Percentiles rank a stretch among this genome's conserved stretches.
Evolutionary conservation across 2,113 vertebrate genomes (phyloP).

Genomic region (Hydrolagus affinis): DNA sequence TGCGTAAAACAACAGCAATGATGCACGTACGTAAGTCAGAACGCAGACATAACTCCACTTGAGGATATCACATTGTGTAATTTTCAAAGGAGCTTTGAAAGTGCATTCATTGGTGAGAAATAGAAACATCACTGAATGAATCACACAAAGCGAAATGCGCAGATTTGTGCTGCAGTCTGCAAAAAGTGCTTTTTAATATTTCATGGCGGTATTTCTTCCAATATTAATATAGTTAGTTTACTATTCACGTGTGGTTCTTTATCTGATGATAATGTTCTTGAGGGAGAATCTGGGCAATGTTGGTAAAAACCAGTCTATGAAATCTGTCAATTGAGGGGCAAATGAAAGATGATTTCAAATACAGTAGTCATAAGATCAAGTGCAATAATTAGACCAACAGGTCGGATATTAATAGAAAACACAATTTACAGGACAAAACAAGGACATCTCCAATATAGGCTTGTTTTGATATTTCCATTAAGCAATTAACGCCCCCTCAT

Average conservation of each 20-base stretch:
- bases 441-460: no score
- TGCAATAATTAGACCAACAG: no score
- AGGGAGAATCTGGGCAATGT: no score
- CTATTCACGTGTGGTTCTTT: background rate
- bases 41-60: background rate
- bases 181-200: background rate
- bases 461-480: no score
- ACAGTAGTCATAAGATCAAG: no score
- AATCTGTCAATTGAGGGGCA: no score
- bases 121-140: background rate
- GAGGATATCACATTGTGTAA: background rate
- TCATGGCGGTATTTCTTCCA: background rate
- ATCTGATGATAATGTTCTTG: no score
- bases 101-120: background rate
- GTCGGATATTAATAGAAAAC: no score
- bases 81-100: background rate
- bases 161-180: background rate
- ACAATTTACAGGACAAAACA: no score
- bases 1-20: constrained; percentile 16
- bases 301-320: no score
- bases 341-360: no score
- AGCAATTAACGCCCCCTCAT: no score
- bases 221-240: background rate
- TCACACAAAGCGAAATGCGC: background rate
- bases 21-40: background rate